A percentile compares a stretch with the other conserved stretches of the same genome.
These are phyloP conservation scores for Ctenochaetus hawaiiensis DNA, from an alignment of 2,797 vertebrate genomes.

Conservation along the genomic window DNA sequence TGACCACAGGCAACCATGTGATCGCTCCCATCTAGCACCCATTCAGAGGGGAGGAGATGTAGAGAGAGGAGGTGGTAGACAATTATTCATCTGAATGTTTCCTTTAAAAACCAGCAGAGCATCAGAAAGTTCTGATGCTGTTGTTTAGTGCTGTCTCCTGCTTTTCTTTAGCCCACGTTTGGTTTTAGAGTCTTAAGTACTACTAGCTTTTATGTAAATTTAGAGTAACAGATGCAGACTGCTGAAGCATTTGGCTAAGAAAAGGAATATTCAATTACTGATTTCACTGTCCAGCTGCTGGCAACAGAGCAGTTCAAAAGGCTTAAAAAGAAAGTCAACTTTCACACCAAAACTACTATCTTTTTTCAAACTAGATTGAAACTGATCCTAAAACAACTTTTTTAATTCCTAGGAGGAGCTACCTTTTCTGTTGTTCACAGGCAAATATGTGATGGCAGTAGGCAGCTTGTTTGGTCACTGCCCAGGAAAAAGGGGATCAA, in stretches of 20 bases:
- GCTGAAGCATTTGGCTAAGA: not conserved
- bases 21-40: not conserved
- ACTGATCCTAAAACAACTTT: no score
- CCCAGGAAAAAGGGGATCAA: not conserved
- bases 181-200: not conserved
- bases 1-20: not conserved
- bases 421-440: no score
- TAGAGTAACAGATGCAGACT: constrained; percentile 16
- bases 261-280: no score
- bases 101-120: constrained; percentile 3
- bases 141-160: not conserved
- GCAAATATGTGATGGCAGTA: no score
- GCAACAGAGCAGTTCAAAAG: no score
- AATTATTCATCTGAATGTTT: constrained; percentile 4
- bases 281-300: no score
- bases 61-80: not conserved
- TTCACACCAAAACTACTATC: no score
- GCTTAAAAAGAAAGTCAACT: no score
- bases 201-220: constrained; percentile 31
- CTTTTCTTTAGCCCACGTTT: constrained; percentile 3
- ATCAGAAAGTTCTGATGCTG: not conserved
- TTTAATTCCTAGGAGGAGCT: no score
- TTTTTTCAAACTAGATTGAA: no score
- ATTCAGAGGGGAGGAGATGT: not conserved
- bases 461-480: not conserved